Evolutionary conservation across 2,888 invertebrate genomes (phyloP), one percentile per base, ranked within the genome.

Genomic region (Hydrotaea diabolus): DNA sequence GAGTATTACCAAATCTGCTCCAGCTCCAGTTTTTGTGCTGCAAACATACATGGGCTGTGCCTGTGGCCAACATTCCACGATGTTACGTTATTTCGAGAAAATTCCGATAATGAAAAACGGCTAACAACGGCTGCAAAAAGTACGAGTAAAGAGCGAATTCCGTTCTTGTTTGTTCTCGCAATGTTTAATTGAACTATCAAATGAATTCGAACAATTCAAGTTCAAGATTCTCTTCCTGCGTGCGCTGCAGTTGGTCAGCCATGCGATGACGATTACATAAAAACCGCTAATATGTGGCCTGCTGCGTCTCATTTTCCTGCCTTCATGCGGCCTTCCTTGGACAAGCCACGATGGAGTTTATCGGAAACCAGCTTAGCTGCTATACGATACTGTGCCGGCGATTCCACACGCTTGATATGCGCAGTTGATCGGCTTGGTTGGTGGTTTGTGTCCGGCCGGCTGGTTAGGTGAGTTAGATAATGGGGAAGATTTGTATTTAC

Each of bases 141-240:
- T 21, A 23, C 7, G 19, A 53, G n/a, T n/a, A n/a, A n/a, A 17
- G 2, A n/a, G 17, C 53, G 17, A 55, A 55, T 55, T 55, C 59
- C 59, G 5, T 49, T 59, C 26, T 26, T 59, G 2, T 4, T 31
- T 31, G 31, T 31, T 4, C 3, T 31, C 31, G 31, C 19, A 23
- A 59, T 26, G 59, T 59, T 59, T 59, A 66, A 66, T 39, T 66
- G 66, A 66, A 69, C 13, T 21, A 69, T 69, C 69, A 69, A 69
- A 69, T 69, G 69, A 31, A 69, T 69, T 3, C 17, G 21, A 73
- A 39, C 59, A 69, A 75, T 69, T 77, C 74, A 80, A 71, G 62
- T 74, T 71, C 84, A 19, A 84, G 84, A 64, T 73, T 64, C n/a
- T 39, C 5, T 53, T n/a, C 19, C 31, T 31, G 17, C 8, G 7